Evolutionary conservation across 1,140 invertebrate genomes (phyloP).

Genomic region (Mesaphorura yosii): DNA sequence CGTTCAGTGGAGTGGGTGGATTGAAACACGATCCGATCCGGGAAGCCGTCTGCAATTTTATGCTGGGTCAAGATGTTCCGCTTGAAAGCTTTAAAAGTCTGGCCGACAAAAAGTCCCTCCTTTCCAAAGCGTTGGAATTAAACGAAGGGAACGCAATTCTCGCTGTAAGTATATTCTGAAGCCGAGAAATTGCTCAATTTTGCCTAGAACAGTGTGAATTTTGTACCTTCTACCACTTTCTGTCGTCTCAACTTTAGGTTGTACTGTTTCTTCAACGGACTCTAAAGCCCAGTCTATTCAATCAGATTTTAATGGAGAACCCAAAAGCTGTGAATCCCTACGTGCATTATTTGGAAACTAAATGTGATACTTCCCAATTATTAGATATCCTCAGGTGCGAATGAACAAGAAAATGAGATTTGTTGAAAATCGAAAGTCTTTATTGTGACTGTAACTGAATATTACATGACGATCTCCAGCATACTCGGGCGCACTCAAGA

Average conservation of each 20-base stretch:
- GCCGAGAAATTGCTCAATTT: not conserved
- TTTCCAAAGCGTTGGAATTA: constrained; percentile 40
- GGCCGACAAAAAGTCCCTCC: constrained; percentile 40
- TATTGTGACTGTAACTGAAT: not conserved
- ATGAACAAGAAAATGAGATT: constrained; percentile 4
- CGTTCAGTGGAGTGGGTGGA: no score
- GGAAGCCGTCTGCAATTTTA: not conserved
- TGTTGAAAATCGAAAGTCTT: not conserved
- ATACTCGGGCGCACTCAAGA: constrained; percentile 41
- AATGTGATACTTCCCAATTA: constrained; percentile 40
- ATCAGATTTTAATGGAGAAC: constrained; percentile 39
- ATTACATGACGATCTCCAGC: constrained; percentile 35
- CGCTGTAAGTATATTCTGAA: constrained; percentile 36
- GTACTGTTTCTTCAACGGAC: constrained; percentile 43
- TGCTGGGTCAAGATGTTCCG: constrained; percentile 29
- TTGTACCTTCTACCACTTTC: constrained; percentile 5
- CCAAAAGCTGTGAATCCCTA: constrained; percentile 42
- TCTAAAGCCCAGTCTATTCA: constrained; percentile 40
- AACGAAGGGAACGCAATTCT: constrained; percentile 46
- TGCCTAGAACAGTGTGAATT: not conserved
- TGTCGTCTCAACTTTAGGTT: constrained; percentile 34
- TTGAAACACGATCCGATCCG: no score
- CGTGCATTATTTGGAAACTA: constrained; percentile 41
- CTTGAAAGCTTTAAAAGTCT: constrained; percentile 44
- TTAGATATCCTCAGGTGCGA: constrained; percentile 43